Evolutionary conservation across 1,140 invertebrate genomes (phyloP), one percentile per base, ranked within the genome.

Genomic region (Nymphalis io): DNA sequence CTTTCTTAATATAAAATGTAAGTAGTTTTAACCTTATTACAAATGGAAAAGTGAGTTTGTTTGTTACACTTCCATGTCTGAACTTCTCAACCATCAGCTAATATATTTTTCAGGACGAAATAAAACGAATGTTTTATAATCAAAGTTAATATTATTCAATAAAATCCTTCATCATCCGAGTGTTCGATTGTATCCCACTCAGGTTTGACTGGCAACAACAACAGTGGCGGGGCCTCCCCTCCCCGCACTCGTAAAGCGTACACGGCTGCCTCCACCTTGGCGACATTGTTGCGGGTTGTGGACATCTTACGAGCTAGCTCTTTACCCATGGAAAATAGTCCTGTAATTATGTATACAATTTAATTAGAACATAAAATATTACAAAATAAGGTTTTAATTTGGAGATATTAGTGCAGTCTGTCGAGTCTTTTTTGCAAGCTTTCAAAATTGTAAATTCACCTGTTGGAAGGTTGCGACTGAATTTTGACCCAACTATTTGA

Each of bases 221-320:
- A 65, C 13, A 75, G 60, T 2, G 85, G 73, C 0, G 89, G 85
- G 0, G 96, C 95, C 78, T 97, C 96, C 1, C 95, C 95, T 0
- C 96, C 96, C 18, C 97, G 93, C 0, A 98, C 95, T 75, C 94
- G 94, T 5, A 98, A 93, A 13, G 95, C 96, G 76, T 98, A 98
- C 85, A 96, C 97, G 0, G 96, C 96, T 59, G 94, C 94, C 89
- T 98, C 97, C 75, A 97, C 96, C 92, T 98, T 98, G 1, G 92
- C 75, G 27, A 98, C 92, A 83, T 95, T 97, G 76, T 95, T 95
- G 46, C 93, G 93, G 39, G 97, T 92, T 1, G 94, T 94, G 16
- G 91, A 91, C 23, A 95, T 81, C 88, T 98, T 98, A n/a, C 94
- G 93, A 59, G 92, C 89, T 23, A 98, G 87, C 80, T 97, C 96